Base-by-base conservation (phyloP, 2,888 invertebrate species). In the Chalcis sispes region DNA sequence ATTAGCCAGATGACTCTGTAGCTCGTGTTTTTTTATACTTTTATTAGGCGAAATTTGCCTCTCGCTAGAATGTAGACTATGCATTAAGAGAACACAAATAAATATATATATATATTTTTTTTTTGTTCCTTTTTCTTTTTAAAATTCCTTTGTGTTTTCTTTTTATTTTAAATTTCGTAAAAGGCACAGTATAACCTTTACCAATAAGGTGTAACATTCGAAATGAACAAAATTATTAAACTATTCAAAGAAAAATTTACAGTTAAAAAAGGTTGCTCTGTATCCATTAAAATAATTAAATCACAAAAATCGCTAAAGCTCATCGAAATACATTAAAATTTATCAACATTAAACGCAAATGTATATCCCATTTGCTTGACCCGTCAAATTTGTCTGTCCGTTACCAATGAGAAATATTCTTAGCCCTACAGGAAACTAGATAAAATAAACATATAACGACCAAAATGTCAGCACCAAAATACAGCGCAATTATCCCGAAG, bases 1-100 rank as follows among this genome's bases (percentile, higher is more conserved):
- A 75, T 75, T 70, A 65, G 52, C 36, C 56, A n/a, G 52, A 18
- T 73, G 42, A 73, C 69, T 74, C 62, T 54, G 61, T 69, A 20
- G 52, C 50, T 20, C 58, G 32, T 50, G 58, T 50, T 64, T 71
- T 54, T 54, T 71, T 62, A 46, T 13, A 36, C 36, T 36, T 29
- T 67, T n/a, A 67, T 56, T 52, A 46, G 2, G 10, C n/a, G n/a
- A n/a, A n/a, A n/a, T n/a, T n/a, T n/a, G n/a, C n/a, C n/a, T n/a
- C n/a, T n/a, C n/a, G n/a, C n/a, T n/a, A n/a, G n/a, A n/a, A n/a
- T n/a, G n/a, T n/a, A n/a, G n/a, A n/a, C n/a, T n/a, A n/a, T n/a
- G n/a, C n/a, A n/a, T n/a, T n/a, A n/a, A n/a, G n/a, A n/a, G n/a
- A n/a, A n/a, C n/a, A n/a, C n/a, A n/a, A n/a, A n/a, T n/a, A n/a